phyloP scores from a whole-genome alignment of 92 coral and sea anemone species.

The Phenganax stokvisi region DNA sequence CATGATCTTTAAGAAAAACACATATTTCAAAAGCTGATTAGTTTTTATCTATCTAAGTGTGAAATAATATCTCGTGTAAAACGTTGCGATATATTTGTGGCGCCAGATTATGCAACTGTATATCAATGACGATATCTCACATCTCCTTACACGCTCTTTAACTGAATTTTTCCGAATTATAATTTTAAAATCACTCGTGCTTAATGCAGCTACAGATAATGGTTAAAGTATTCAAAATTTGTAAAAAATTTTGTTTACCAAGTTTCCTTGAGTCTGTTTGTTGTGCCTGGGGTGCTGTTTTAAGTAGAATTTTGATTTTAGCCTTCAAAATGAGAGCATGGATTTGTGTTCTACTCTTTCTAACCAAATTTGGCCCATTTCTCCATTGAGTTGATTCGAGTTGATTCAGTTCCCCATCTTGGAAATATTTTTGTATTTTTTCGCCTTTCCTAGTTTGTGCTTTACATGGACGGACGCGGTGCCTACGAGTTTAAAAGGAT shows the following conservation, averaged over 20 bases:
- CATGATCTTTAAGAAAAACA: conserved; percentile 4
- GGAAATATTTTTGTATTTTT: not conserved
- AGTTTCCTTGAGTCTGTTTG: no score
- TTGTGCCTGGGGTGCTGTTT: no score
- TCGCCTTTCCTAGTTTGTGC: conserved; percentile 60
- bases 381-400: not conserved
- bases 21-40: conserved; percentile 1
- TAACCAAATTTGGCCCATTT: not conserved
- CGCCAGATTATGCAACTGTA: conserved; percentile 11
- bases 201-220: no score
- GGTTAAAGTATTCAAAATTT: no score
- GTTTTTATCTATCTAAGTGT: not conserved
- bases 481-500: conserved; percentile 82
- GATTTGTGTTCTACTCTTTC: no score
- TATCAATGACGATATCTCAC: not conserved
- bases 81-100: conserved; percentile 6
- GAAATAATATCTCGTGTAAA: not conserved
- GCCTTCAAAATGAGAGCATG: no score
- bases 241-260: no score
- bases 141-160: not conserved
- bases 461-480: conserved; percentile 94
- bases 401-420: not conserved
- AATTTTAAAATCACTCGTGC: no score
- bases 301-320: no score
- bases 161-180: no score